Base-by-base conservation (phyloP, 2,797 vertebrate species). In the Characodon lateralis region DNA sequence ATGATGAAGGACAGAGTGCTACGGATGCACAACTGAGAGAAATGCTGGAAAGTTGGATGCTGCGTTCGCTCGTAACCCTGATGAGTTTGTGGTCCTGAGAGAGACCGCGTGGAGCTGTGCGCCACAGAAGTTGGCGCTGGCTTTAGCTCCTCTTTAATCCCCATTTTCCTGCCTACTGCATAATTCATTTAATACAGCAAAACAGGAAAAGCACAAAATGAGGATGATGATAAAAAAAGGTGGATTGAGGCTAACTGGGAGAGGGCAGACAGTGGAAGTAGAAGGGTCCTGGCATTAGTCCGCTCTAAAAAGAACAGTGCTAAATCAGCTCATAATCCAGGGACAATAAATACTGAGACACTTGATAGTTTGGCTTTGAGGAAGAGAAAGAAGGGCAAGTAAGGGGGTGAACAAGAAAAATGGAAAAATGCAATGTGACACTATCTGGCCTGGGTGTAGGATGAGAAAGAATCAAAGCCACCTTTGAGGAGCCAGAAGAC, bases 401-500 rank as follows among this genome's bases (percentile, higher is more conserved):
- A 80, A 79, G 16, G 53, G 83, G 71, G 63, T 59, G 46, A 84
- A 78, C 59, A 84, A 55, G 56, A 82, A 69, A 89, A 78, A 39
- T 31, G 87, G 78, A 89, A 88, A 91, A 86, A 83, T 87, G 85
- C 83, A 89, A 94, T 87, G 85, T 82, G 89, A 93, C 92, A 93
- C 89, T 88, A 88, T 93, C 87, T 16, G 86, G 88, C 85, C 89
- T 59, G 87, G 87, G 81, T 88, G 82, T 86, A 83, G 81, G 90
- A 94, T 93, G 87, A 82, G 85, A 81, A 80, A 81, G 91, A 93
- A 95, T 96, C 94, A 95, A 96, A 96, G 93, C 84, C 86, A 89
- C 86, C 94, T 95, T 93, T 94, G 93, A 95, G 94, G 92, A 91
- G 85, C 85, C 85, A 84, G 82, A 91, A 90, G 92, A 94, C 90